phyloP scores from a whole-genome alignment of 2,888 invertebrate species.

The Biston betularia region DNA sequence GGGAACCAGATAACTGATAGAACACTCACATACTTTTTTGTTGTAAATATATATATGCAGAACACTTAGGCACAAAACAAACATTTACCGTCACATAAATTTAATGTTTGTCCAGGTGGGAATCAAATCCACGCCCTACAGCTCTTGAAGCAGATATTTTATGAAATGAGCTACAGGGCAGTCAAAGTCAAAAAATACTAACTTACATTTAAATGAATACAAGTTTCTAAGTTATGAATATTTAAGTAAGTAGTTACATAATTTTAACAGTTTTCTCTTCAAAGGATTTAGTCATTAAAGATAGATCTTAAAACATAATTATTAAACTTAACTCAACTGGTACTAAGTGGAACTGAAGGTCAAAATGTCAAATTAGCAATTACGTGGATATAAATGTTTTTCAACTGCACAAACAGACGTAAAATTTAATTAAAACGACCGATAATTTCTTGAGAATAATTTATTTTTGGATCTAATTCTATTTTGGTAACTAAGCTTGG shows the following conservation, averaged over 20 bases:
- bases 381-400: slow-evolving; percentile 11
- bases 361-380: slow-evolving; percentile 24
- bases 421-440: slow-evolving; percentile 38
- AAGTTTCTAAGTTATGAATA: neutral
- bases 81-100: no score
- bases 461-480: slow-evolving; percentile 18
- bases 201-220: neutral
- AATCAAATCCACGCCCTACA: no score
- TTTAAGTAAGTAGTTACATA: slow-evolving; percentile 7
- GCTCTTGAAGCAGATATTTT: no score
- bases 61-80: no score
- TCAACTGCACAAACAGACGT: slow-evolving; percentile 36
- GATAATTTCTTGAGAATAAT: slow-evolving; percentile 27
- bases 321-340: slow-evolving; percentile 15
- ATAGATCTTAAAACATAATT: slow-evolving; percentile 13
- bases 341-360: slow-evolving; percentile 14
- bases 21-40: no score
- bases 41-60: no score
- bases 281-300: slow-evolving; percentile 11
- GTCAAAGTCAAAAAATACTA: no score
- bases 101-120: no score
- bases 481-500: slow-evolving; percentile 18
- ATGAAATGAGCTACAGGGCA: no score
- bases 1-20: no score
- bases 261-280: slow-evolving; percentile 4